A percentile compares a stretch with the other conserved stretches of the same genome.
phyloP scores from a whole-genome alignment of 2,797 vertebrate species.

The Enteromius fasciolatus region DNA sequence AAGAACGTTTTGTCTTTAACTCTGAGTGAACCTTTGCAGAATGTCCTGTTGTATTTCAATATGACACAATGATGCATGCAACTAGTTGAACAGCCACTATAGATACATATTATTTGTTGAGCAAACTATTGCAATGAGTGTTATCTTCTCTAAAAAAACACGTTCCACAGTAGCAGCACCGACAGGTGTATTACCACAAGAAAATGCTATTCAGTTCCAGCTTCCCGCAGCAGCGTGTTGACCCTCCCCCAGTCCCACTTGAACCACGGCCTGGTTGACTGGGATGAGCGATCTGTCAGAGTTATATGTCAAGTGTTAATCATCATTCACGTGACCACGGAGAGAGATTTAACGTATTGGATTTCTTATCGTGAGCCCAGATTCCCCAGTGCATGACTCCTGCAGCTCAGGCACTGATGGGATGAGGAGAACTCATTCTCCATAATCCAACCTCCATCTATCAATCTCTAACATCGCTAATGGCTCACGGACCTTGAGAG shows the following conservation, averaged over 20 bases:
- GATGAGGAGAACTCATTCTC: conserved; percentile 9
- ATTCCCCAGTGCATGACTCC: background rate
- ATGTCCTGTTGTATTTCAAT: background rate
- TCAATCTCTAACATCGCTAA: conserved; percentile 19
- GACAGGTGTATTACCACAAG: conserved; percentile 13
- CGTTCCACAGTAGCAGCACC: background rate
- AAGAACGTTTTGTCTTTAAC: background rate
- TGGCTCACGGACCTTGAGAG: background rate
- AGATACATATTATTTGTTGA: background rate
- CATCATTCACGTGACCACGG: conserved; percentile 33
- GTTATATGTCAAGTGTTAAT: conserved; percentile 37
- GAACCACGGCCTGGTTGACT: conserved; percentile 10
- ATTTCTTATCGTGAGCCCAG: conserved; percentile 20
- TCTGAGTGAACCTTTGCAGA: background rate
- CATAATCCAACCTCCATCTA: conserved; percentile 1
- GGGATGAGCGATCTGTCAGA: conserved; percentile 35
- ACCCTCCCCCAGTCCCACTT: conserved; percentile 33
- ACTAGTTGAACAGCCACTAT: background rate
- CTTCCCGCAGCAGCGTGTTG: background rate
- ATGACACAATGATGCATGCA: background rate
- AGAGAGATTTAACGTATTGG: conserved; percentile 29
- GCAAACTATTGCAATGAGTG: background rate
- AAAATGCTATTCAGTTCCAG: conserved; percentile 35
- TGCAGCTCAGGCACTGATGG: conserved; percentile 3
- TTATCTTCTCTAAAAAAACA: background rate